These are phyloP conservation scores for Lophotriccus pileatus DNA, from an alignment of 2,797 vertebrate species.

Conservation along the genomic window DNA sequence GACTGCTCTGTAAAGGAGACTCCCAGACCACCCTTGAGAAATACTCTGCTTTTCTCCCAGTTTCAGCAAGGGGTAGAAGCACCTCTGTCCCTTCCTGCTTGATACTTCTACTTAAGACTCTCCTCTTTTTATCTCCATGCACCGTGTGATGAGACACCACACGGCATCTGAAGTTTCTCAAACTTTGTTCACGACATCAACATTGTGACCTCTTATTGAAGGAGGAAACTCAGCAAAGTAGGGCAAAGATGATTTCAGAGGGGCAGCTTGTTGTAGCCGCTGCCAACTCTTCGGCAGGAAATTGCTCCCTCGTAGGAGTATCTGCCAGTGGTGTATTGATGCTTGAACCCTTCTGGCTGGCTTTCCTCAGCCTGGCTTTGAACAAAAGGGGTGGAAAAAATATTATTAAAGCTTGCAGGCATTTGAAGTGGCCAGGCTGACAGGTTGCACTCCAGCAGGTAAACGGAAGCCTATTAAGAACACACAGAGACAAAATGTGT, in stretches of 20 bases:
- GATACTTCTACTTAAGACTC: not conserved
- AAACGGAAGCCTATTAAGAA: conserved; percentile 49
- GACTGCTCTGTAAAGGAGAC: not conserved
- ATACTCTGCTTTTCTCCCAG: rapidly evolving
- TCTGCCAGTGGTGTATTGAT: not conserved
- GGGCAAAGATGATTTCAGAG: not conserved
- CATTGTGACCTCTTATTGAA: not conserved
- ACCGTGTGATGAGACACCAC: not conserved
- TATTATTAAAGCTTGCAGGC: not conserved
- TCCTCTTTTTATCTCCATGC: not conserved
- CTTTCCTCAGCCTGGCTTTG: not conserved
- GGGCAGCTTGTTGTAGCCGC: not conserved
- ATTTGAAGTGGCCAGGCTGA: conserved; percentile 41
- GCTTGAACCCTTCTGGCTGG: not conserved
- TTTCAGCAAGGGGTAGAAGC: not conserved
- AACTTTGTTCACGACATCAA: not conserved
- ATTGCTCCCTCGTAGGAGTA: not conserved
- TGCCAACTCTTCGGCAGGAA: not conserved
- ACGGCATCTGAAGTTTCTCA: not conserved
- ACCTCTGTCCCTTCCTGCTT: not conserved
- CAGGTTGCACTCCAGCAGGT: conserved; percentile 62
- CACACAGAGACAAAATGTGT: conserved; percentile 61
- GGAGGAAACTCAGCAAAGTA: not conserved
- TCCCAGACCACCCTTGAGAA: not conserved
- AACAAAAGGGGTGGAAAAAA: not conserved